Percentiles rank a stretch among this genome's conserved stretches.
These are phyloP conservation scores for Tinamus major DNA, from an alignment of 2,797 vertebrate genomes.

Conservation along the genomic window DNA sequence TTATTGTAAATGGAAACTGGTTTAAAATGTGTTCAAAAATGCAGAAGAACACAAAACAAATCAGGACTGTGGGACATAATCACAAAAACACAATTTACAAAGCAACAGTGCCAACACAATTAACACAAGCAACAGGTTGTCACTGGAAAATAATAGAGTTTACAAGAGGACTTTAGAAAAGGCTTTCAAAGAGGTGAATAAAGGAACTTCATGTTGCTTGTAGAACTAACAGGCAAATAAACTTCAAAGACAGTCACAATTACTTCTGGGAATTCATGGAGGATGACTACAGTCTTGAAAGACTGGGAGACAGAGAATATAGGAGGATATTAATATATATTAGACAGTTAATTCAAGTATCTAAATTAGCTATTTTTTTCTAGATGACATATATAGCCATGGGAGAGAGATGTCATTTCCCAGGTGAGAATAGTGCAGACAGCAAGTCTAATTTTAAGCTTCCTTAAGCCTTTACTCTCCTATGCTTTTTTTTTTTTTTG, in stretches of 20 bases:
- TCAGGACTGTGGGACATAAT: not conserved
- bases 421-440: not conserved
- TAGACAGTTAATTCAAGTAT: not conserved
- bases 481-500: not conserved
- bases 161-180: not conserved
- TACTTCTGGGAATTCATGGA: not conserved
- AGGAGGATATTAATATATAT: not conserved
- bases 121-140: not conserved
- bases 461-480: not conserved
- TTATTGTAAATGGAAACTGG: not conserved
- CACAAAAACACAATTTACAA: not conserved
- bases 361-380: not conserved
- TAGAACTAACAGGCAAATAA: not conserved
- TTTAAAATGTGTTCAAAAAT: not conserved
- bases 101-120: not conserved
- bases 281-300: not conserved
- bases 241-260: not conserved
- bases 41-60: not conserved
- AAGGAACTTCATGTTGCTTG: not conserved
- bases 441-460: not conserved
- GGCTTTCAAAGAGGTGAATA: not conserved
- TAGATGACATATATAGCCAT: not conserved
- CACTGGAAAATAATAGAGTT: not conserved
- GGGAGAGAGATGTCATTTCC: not conserved
- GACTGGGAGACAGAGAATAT: not conserved